Conservation (phyloP, 2,113 vertebrate genomes). For the Lagopus leucura region DNA sequence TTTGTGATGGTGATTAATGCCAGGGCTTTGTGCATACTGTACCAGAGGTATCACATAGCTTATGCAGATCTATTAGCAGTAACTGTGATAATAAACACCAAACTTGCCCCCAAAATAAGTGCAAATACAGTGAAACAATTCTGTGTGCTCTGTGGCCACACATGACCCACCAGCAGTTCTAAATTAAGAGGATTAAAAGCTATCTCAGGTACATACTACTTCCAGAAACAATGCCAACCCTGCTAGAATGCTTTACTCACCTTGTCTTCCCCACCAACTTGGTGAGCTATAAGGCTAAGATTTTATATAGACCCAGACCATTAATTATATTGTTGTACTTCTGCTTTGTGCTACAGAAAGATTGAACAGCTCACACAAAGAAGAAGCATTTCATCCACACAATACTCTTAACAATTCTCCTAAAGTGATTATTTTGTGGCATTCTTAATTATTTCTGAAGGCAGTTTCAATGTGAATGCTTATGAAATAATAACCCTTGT, state of each 20-base stretch:
- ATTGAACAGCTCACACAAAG: constrained; percentile 10
- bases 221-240: background rate
- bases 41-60: background rate
- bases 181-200: background rate
- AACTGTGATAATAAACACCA: background rate
- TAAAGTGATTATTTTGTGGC: background rate
- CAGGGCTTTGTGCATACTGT: background rate
- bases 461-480: background rate
- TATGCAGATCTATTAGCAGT: background rate
- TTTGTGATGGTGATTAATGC: background rate
- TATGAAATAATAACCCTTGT: background rate
- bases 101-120: background rate
- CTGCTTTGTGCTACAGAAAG: constrained; percentile 31
- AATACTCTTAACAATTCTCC: constrained; percentile 33
- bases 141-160: background rate
- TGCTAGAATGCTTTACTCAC: background rate
- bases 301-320: background rate
- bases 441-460: background rate
- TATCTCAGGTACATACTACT: background rate
- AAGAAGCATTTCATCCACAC: constrained; percentile 36
- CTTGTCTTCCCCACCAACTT: background rate
- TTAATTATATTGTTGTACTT: constrained; percentile 31
- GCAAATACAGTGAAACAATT: background rate
- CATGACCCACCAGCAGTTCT: background rate
- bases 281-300: background rate